phyloP scores from a whole-genome alignment of 1,140 invertebrate species.

The Melitaea cinxia region DNA sequence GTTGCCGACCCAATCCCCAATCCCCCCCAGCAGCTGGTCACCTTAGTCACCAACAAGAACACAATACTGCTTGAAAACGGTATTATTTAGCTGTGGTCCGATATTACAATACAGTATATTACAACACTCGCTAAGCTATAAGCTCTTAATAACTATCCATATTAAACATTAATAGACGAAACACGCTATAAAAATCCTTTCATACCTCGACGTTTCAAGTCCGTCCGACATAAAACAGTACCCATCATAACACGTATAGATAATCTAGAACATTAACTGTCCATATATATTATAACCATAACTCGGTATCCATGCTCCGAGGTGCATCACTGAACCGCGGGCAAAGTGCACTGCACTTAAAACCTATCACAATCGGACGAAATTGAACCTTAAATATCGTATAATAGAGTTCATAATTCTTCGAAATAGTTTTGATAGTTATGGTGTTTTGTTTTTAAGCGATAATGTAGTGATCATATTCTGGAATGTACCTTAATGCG shows the following conservation, averaged over 20 bases:
- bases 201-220: background rate
- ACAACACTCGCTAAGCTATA: too few species aligned
- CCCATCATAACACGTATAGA: constrained; percentile 21
- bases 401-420: constrained; percentile 33
- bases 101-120: too few species aligned
- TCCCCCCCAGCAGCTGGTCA: too few species aligned
- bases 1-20: too few species aligned
- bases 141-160: too few species aligned
- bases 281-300: constrained; percentile 72
- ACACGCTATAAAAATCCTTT: constrained; percentile 4
- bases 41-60: too few species aligned
- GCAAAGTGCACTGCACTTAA: constrained; percentile 63
- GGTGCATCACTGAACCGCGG: constrained; percentile 56
- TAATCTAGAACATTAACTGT: constrained; percentile 60
- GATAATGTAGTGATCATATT: constrained; percentile 35
- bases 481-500: constrained; percentile 51
- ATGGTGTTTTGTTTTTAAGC: constrained; percentile 20
- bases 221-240: constrained; percentile 29
- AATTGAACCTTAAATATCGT: constrained; percentile 29
- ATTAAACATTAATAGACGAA: background rate
- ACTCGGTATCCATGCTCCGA: constrained; percentile 65
- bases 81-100: too few species aligned
- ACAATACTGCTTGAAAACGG: too few species aligned
- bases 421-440: constrained; percentile 41
- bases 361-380: constrained; percentile 6